These are phyloP conservation scores for Napeogenes inachia DNA, from an alignment of 2,888 invertebrate species.

Conservation along the genomic window DNA sequence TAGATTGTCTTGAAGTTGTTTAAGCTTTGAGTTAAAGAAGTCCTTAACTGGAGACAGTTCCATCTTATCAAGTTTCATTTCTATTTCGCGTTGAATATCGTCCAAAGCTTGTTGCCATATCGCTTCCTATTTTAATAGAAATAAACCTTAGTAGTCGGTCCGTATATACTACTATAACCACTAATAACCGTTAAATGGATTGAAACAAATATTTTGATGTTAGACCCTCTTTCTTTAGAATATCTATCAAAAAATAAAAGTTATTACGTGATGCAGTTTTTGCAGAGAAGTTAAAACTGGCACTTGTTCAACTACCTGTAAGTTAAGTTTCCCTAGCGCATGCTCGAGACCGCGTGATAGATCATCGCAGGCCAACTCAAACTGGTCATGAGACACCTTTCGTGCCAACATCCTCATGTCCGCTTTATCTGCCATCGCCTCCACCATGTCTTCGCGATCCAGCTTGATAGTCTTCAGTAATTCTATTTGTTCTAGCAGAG, in stretches of 20 bases:
- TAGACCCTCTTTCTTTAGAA: no score
- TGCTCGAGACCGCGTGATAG: slow-evolving; percentile 81
- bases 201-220: no score
- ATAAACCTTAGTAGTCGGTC: background rate
- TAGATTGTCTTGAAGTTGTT: slow-evolving; percentile 78
- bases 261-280: no score
- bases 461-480: slow-evolving; percentile 81
- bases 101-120: slow-evolving; percentile 81
- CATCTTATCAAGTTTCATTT: slow-evolving; percentile 80
- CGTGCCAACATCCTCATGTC: slow-evolving; percentile 82
- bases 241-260: no score
- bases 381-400: slow-evolving; percentile 85
- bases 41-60: slow-evolving; percentile 81
- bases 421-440: slow-evolving; percentile 85
- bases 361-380: slow-evolving; percentile 83
- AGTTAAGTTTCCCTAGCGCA: slow-evolving; percentile 77
- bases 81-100: slow-evolving; percentile 82
- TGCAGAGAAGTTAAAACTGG: no score
- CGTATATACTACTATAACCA: background rate
- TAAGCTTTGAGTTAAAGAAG: slow-evolving; percentile 79
- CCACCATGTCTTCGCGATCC: slow-evolving; percentile 83
- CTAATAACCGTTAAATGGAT: no score
- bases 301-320: slow-evolving; percentile 62
- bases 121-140: slow-evolving; percentile 61
- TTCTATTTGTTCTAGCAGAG: slow-evolving; percentile 80